Evolutionary conservation across 2,797 vertebrate species (phyloP), one percentile per base, ranked within the genome.

Genomic region (Apodemus agrarius): DNA sequence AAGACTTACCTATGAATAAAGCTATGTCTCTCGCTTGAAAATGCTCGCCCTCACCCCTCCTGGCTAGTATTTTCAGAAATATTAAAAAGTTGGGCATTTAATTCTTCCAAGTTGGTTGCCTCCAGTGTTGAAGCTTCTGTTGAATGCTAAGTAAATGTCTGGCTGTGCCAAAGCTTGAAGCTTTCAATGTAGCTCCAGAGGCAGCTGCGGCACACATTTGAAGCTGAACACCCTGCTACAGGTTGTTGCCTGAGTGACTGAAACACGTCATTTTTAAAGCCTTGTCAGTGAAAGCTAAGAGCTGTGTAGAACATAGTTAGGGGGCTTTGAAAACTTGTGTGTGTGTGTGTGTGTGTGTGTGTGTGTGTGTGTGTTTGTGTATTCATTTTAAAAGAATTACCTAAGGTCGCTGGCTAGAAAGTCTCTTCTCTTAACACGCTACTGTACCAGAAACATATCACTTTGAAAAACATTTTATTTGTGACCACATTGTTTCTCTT

Each of bases 71-170:
- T 43, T 96, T 24, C 49, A 96, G 24, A 34, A 91, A 69, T 97
- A 96, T 97, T 97, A 26, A 37, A 49, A 94, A 97, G 97, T 76
- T 94, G 31, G n/a, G 34, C 65, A 26, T 98, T 97, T 98, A 98
- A 97, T 98, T 75, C 52, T 92, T 93, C 78, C 72, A 97, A 49
- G 49, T 96, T 93, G 96, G 72, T 63, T 90, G 61, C 92, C 89
- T 91, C 63, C 65, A 31, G 75, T 69, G 82, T 97, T 95, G 97
- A 97, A 0, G 1, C 69, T 69, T 96, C 95, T 96, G 80, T 84
- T 97, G 97, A 96, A 97, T 98, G 90, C 95, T 92, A 84, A 63
- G 22, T 89, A 98, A 98, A 96, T 97, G 96, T 96, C 97, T 4
- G 0, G 52, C 95, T 37, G 81, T 98, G 97, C 89, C 97, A 98